phyloP scores from a whole-genome alignment of 2,113 vertebrate genomes.

The Struthio camelus region DNA sequence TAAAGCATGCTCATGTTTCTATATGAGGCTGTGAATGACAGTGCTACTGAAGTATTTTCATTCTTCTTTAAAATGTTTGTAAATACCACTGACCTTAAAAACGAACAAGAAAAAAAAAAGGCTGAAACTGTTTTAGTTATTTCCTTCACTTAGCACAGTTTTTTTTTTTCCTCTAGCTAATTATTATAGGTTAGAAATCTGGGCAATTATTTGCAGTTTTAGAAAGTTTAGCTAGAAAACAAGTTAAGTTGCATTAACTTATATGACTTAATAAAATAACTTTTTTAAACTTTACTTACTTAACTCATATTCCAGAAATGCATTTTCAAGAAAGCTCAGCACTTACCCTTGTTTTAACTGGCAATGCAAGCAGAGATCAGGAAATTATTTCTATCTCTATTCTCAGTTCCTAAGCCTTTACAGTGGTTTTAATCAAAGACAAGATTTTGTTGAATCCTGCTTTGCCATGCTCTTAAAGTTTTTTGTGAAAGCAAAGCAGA shows the following conservation, averaged over 20 bases:
- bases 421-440: neutral
- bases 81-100: neutral
- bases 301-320: neutral
- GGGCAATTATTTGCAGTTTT: neutral
- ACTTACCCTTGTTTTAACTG: neutral
- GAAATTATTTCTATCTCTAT: neutral
- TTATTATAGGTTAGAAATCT: neutral
- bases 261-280: neutral
- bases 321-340: neutral
- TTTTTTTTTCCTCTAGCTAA: neutral
- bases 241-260: neutral
- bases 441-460: neutral
- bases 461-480: neutral
- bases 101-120: neutral
- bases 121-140: neutral
- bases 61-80: neutral
- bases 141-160: neutral
- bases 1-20: neutral
- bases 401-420: neutral
- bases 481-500: neutral
- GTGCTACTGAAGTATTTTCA: neutral
- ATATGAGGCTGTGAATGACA: neutral
- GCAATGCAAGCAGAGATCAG: neutral
- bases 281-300: neutral
- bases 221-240: neutral